Evolutionary conservation across 2,113 vertebrate species (phyloP), one percentile per base, ranked within the genome.

Genomic region (Pterocles gutturalis): DNA sequence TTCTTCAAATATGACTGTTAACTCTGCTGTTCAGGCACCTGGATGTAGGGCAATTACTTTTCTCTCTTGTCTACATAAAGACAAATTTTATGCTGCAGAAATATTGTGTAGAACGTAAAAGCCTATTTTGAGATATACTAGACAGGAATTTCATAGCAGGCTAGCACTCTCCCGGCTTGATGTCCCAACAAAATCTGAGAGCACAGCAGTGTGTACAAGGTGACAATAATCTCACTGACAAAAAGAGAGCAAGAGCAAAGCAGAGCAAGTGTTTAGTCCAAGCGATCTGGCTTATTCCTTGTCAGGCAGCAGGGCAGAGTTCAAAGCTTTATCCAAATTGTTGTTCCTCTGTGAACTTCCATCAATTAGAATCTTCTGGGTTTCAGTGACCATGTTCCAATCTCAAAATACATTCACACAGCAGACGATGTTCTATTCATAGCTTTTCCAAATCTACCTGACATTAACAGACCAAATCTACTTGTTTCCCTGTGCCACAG

Each of bases 1-100:
- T 49, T 66, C 66, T 90, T 71, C 22, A 83, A 87, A 87, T 17
- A 53, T 45, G 18, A 81, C 11, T 83, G 13, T 38, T 54, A 65
- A 45, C 15, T 54, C 11, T 80, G 25, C 43, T 53, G 16, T 76
- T 85, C 10, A 54, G 13, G 29, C 71, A 87, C 12, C 9, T 83
- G 41, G 24, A 33, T 31, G 57, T 64, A 36, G 26, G 38, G 13
- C 34, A 90, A 78, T 73, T 93, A 46, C 93, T 93, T 97, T 97
- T 96, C 80, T 92, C 3, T 17, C 38, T 85, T 95, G 28, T 66
- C 57, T 83, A 64, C 69, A 33, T 58, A 67, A 79, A 78, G 48
- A 67, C 34, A 19, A 66, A 9, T 45, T 78, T 69, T 61, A 62
- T 46, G 17, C 36, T 91, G 71, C 66, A 87, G 75, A 91, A n/a